Evolutionary conservation across 2,888 invertebrate species (phyloP), one percentile per base, ranked within the genome.

Genomic region (Pedicia rivosa): DNA sequence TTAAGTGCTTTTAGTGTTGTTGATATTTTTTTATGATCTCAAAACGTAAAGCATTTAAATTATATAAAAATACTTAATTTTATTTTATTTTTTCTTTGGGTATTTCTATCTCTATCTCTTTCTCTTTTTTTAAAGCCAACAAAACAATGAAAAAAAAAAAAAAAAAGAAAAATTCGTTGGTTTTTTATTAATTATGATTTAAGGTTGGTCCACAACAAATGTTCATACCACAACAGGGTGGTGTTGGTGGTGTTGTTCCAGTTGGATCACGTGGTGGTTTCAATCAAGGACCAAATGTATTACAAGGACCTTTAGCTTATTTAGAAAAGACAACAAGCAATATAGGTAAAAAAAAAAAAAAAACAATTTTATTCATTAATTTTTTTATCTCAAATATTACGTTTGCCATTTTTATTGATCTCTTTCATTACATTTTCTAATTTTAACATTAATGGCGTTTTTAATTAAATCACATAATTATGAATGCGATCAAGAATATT

Each of bases 301-400:
- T 84, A 38, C 84, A 83, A 47, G 86, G 87, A 6, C 88, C 87
- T 1, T 66, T 88, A 43, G 87, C 87, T 2, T 87, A 78, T 54
- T 65, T 90, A 42, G 87, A 88, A 66, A 86, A 87, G 66, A 86
- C 86, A 45, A 82, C 87, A 51, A 84, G 84, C 63, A 87, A 84
- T 64, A 87, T 88, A 71, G 87, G 74, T 72, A 57, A 43, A 36
- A 13, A 24, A 4, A 19, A 14, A 13, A 19, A 12, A 13, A 4
- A 16, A 14, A 9, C 25, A 24, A 24, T 5, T 8, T 8, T n/a
- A 8, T 3, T 35, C 6, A 26, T 25, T 22, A 24, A 24, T 33
- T 12, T 22, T 33, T 20, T 22, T 17, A 16, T 25, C 10, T 25
- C 15, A 15, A 16, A 25, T n/a, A 17, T 25, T 12, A 17, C 26